Percentiles rank a stretch among this genome's conserved stretches.
These are phyloP conservation scores for Pegea sp. DNA, from an alignment of 23 tunicate species.

Conservation along the genomic window DNA sequence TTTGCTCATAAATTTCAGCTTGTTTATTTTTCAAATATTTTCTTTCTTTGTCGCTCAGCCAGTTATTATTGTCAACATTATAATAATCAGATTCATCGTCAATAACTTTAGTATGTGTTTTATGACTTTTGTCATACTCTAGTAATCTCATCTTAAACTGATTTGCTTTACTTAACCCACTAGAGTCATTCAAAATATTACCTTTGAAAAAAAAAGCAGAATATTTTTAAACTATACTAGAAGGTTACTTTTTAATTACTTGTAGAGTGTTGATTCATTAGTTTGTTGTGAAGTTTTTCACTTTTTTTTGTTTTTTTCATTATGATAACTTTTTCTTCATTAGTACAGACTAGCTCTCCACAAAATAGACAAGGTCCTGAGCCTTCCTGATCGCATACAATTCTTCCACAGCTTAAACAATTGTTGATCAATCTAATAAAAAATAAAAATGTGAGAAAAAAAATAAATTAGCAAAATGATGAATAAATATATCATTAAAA, in stretches of 20 bases:
- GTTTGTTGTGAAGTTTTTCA: slow-evolving; percentile 55
- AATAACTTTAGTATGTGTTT: slow-evolving; percentile 55
- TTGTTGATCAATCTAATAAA: slow-evolving; percentile 64
- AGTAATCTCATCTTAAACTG: slow-evolving; percentile 67
- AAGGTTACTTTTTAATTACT: too few relatives aligned
- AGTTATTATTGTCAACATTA: slow-evolving; percentile 39
- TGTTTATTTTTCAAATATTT: slow-evolving; percentile 34
- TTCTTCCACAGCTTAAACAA: slow-evolving; percentile 86
- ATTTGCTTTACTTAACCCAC: slow-evolving; percentile 25
- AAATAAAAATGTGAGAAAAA: too few relatives aligned
- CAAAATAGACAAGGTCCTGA: slow-evolving; percentile 98
- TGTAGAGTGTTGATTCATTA: too few relatives aligned
- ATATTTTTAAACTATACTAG: too few relatives aligned
- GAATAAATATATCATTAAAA: background rate
- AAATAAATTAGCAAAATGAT: background rate
- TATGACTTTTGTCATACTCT: slow-evolving; percentile 56
- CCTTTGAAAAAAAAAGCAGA: background rate
- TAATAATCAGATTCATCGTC: slow-evolving; percentile 95
- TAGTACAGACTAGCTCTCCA: slow-evolving; percentile 54
- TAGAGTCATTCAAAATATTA: background rate
- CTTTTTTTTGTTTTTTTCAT: slow-evolving; percentile 57
- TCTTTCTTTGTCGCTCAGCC: slow-evolving; percentile 66
- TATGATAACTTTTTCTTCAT: slow-evolving; percentile 41
- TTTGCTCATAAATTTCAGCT: slow-evolving; percentile 40
- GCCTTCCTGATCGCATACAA: slow-evolving; percentile 96